phyloP scores from a whole-genome alignment of 2,113 vertebrate species.

The Corapipo altera region DNA sequence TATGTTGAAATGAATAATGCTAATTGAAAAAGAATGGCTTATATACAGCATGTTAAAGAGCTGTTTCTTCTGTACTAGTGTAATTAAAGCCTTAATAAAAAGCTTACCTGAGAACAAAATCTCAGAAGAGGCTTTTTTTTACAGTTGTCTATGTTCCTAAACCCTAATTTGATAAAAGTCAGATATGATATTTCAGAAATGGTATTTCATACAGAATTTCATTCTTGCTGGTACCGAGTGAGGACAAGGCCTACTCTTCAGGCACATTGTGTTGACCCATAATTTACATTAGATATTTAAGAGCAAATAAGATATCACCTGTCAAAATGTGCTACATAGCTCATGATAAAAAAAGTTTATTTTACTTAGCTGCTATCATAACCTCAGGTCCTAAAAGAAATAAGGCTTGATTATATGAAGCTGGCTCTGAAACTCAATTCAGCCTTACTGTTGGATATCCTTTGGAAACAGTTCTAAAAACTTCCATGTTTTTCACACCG shows the following conservation, averaged over 20 bases:
- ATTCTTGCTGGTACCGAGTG: background rate
- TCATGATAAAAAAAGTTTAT: background rate
- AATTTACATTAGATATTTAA: background rate
- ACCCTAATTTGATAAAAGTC: background rate
- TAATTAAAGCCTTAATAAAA: background rate
- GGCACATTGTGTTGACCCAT: background rate
- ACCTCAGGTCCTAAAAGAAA: background rate
- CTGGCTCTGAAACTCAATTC: background rate
- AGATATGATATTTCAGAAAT: background rate
- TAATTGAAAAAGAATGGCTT: background rate
- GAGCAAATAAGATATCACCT: background rate
- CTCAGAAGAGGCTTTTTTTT: background rate
- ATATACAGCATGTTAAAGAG: background rate
- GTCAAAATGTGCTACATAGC: background rate
- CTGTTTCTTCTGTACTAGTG: background rate
- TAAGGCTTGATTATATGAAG: background rate
- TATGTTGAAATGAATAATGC: background rate
- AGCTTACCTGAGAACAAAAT: background rate
- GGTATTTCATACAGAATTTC: background rate
- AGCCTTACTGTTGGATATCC: background rate
- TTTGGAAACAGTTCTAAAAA: background rate
- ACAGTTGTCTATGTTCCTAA: background rate
- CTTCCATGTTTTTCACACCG: background rate
- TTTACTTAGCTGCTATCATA: background rate
- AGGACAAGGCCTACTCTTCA: background rate